Conservation (phyloP, 2,888 invertebrate species). For the Gerosis bhagava region DNA sequence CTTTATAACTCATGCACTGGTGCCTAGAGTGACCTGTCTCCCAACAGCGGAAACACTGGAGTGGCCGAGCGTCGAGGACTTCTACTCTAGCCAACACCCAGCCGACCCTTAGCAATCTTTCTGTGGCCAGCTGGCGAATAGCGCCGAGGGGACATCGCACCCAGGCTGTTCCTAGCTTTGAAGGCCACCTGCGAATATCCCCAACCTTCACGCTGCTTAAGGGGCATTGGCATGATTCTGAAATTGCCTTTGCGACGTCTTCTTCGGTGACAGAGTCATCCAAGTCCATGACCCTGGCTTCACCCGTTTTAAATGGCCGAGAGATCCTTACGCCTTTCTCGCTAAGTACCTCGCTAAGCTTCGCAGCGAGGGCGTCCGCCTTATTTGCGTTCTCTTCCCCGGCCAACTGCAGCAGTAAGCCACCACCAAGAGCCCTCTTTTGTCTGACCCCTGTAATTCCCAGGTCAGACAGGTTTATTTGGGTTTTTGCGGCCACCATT, state of each 20-base stretch:
- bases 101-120: too few species aligned
- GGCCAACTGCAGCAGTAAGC: too few species aligned
- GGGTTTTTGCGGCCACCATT: too few species aligned
- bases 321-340: background rate
- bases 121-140: background rate
- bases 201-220: background rate
- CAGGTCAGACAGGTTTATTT: too few species aligned
- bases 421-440: too few species aligned
- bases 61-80: too few species aligned
- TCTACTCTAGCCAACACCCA: constrained; percentile 16
- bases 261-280: constrained; percentile 8
- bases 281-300: background rate
- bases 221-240: background rate
- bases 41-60: too few species aligned
- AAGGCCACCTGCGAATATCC: background rate
- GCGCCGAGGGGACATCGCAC: background rate
- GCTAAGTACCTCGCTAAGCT: background rate
- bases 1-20: too few species aligned
- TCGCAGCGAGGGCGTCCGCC: background rate
- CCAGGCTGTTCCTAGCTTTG: background rate
- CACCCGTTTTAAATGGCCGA: background rate
- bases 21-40: constrained; percentile 11
- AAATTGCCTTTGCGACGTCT: background rate
- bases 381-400: too few species aligned
- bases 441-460: too few species aligned